phyloP scores from a whole-genome alignment of 1,140 invertebrate species.

The Lucilia sericata region DNA sequence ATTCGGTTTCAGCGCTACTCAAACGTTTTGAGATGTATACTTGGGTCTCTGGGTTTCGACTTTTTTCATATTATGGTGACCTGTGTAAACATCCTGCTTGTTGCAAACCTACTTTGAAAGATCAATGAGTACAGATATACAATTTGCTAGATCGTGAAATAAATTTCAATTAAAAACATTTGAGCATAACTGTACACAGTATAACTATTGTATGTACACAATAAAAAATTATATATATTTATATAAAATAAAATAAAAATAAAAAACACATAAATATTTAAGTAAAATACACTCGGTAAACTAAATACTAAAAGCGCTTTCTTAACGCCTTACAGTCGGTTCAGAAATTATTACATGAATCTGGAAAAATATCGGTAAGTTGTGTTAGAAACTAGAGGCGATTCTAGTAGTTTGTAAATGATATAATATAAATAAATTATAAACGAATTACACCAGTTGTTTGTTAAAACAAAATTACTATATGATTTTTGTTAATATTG shows the following conservation, averaged over 20 bases:
- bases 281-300: not conserved
- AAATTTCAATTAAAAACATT: not conserved
- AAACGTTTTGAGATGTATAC: too few relatives aligned
- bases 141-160: too few relatives aligned
- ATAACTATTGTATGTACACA: not conserved
- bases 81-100: too few relatives aligned
- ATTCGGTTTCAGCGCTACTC: too few relatives aligned
- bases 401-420: constrained; percentile 44
- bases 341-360: constrained; percentile 68
- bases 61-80: too few relatives aligned
- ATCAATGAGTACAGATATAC: too few relatives aligned
- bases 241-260: not conserved
- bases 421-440: constrained; percentile 24
- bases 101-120: too few relatives aligned
- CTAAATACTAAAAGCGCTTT: constrained; percentile 1
- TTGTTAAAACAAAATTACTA: not conserved
- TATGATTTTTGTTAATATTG: not conserved
- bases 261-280: not conserved
- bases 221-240: not conserved
- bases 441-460: not conserved
- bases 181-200: not conserved
- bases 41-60: too few relatives aligned
- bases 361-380: constrained; percentile 67
- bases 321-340: constrained; percentile 60
- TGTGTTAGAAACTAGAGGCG: constrained; percentile 38